Evolutionary conservation across 2,113 vertebrate genomes (phyloP).

Genomic region (Sturnira hondurensis): DNA sequence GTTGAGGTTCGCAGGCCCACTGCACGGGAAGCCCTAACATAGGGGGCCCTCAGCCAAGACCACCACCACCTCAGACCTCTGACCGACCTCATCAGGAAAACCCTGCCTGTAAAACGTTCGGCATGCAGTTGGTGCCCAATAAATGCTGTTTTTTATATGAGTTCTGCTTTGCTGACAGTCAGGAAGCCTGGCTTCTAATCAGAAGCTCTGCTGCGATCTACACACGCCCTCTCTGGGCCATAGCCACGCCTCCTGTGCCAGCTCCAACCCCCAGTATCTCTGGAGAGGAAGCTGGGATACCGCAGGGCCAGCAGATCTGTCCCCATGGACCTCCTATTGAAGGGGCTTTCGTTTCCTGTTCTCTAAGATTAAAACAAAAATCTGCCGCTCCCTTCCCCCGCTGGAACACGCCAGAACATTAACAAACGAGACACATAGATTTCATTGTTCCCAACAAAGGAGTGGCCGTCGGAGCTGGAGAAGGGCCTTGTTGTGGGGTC

Average conservation of each 20-base stretch:
- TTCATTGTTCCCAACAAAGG: background rate
- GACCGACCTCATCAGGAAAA: background rate
- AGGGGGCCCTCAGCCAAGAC: background rate
- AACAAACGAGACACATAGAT: background rate
- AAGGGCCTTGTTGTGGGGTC: background rate
- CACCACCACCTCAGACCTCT: background rate
- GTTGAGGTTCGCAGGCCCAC: background rate
- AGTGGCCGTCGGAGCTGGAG: background rate
- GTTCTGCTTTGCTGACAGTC: background rate
- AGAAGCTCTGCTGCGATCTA: background rate
- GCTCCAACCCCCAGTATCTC: fast-evolving
- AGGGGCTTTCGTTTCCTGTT: background rate
- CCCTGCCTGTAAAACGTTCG: background rate
- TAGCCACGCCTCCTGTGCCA: background rate
- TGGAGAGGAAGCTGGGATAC: background rate
- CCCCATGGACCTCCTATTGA: background rate
- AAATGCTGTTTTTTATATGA: background rate
- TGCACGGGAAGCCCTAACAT: background rate
- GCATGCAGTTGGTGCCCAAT: background rate
- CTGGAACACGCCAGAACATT: no score
- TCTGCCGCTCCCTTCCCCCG: fast-evolving
- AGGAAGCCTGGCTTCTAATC: background rate
- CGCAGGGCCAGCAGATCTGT: background rate
- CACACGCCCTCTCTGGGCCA: background rate
- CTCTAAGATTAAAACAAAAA: background rate